Conservation (phyloP, 2,113 vertebrate species). For the Sigmodon hispidus region DNA sequence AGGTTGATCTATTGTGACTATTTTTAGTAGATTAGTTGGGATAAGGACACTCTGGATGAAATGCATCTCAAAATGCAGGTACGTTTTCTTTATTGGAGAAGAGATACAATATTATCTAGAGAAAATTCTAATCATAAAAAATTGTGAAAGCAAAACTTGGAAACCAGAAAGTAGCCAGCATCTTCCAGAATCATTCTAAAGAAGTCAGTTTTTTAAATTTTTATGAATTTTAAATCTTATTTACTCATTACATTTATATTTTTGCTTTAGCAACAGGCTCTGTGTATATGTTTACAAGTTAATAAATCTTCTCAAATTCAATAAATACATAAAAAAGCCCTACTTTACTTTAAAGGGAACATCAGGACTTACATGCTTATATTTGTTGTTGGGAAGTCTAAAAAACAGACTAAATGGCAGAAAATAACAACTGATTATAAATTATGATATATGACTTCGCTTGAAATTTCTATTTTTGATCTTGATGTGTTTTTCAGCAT, state of each 20-base stretch:
- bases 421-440: not conserved
- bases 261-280: not conserved
- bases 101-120: not conserved
- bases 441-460: not conserved
- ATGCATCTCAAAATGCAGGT: not conserved
- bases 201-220: not conserved
- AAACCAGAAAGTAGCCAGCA: not conserved
- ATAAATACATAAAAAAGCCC: not conserved
- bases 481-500: not conserved
- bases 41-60: not conserved
- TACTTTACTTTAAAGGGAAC: not conserved
- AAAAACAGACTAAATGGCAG: not conserved
- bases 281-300: not conserved
- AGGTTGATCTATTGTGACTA: not conserved
- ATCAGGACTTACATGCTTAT: not conserved
- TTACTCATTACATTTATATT: not conserved
- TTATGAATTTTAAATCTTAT: not conserved
- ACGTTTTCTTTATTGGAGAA: not conserved
- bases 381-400: not conserved
- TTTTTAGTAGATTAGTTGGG: not conserved
- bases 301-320: not conserved
- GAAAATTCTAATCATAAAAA: not conserved
- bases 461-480: not conserved
- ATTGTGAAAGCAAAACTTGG: not conserved
- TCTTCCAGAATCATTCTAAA: not conserved